These are phyloP conservation scores for Henricia sp. DNA, from an alignment of 53 echinoderm and acorn worm species.

Conservation along the genomic window DNA sequence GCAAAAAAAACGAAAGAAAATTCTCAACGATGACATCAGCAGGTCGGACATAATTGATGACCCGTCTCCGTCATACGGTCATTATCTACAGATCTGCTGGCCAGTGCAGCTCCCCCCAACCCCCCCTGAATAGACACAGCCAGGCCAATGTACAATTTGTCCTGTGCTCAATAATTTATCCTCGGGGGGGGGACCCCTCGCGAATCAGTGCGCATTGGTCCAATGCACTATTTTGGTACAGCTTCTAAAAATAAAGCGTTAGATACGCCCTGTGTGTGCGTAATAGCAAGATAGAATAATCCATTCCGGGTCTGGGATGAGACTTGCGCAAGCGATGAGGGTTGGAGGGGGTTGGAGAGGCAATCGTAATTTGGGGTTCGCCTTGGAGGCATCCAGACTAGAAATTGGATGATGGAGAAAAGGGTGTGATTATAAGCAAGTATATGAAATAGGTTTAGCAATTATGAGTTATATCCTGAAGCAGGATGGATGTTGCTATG, in stretches of 20 bases:
- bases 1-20: no score
- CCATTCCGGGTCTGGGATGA: constrained; percentile 21
- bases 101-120: no score
- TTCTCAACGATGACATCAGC: constrained; percentile 57
- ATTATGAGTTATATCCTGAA: constrained; percentile 17
- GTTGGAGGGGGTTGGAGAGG: neutral
- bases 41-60: constrained; percentile 60
- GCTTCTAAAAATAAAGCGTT: constrained; percentile 38
- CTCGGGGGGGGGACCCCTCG: constrained; percentile 34
- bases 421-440: constrained; percentile 2
- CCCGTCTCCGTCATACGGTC: constrained; percentile 58
- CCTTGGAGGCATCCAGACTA: neutral
- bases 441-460: constrained; percentile 7
- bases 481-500: no score
- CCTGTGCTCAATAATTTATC: constrained; percentile 36
- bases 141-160: constrained; percentile 32
- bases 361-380: neutral
- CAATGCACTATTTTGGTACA: constrained; percentile 58
- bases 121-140: constrained; percentile 49
- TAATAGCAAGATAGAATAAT: constrained; percentile 35
- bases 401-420: neutral
- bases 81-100: constrained; percentile 49
- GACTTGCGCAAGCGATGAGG: constrained; percentile 32
- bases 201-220: constrained; percentile 52
- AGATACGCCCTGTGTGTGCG: constrained; percentile 44